These are phyloP conservation scores for Corvus moneduloides DNA, from an alignment of 2,113 vertebrate species.

Conservation along the genomic window DNA sequence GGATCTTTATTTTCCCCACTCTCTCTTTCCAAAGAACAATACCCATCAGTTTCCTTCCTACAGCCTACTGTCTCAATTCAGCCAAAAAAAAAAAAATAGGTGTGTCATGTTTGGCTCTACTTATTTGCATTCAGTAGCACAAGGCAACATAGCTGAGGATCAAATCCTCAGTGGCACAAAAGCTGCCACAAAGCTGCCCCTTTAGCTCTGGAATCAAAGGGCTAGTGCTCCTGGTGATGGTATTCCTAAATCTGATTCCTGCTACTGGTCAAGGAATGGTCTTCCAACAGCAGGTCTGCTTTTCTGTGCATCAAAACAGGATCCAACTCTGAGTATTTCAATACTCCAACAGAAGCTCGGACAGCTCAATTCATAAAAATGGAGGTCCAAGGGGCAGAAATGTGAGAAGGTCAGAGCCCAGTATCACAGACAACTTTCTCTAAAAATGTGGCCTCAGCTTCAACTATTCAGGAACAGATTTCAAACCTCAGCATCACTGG, in stretches of 20 bases:
- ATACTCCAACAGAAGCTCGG: neutral
- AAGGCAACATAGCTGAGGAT: neutral
- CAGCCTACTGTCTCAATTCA: neutral
- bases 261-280: neutral
- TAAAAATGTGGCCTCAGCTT: neutral
- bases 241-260: neutral
- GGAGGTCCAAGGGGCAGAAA: neutral
- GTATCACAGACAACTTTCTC: neutral
- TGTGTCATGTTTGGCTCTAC: neutral
- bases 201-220: neutral
- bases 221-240: neutral
- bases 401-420: neutral
- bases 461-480: neutral
- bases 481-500: neutral
- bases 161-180: neutral
- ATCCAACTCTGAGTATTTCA: neutral
- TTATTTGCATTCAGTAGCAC: neutral
- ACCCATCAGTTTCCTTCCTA: neutral
- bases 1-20: neutral
- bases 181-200: neutral
- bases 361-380: neutral
- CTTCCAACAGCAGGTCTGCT: neutral
- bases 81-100: neutral
- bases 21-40: neutral
- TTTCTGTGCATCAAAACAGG: neutral